Base-by-base conservation (phyloP, 2,888 invertebrate genomes). In the Apamea anceps region DNA sequence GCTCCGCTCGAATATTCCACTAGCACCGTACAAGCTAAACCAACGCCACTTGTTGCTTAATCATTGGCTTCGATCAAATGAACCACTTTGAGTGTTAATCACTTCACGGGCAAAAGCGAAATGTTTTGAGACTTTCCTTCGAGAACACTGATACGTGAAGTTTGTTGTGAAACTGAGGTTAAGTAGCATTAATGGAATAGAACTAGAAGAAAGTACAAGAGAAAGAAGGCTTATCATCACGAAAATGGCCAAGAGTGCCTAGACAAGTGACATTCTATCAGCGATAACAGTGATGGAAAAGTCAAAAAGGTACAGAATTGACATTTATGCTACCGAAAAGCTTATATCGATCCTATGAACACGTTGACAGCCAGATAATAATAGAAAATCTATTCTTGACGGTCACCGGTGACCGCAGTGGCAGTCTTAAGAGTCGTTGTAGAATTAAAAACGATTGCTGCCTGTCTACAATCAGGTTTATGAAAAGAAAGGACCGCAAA, bases 71-170 rank as follows among this genome's bases (percentile, higher is more conserved):
- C 86, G 93, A 94, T 94, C 94, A 92, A 93, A 91, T 91, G 93
- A 89, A 92, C 91, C 90, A 92, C 90, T 93, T 92, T 75, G 86
- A 91, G 94, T 92, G 94, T 94, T 94, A 94, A 94, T 94, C 91
- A 94, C 93, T 94, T 92, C 89, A 90, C 91, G 75, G 80, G 88
- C 79, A 83, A 77, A 82, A 87, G 88, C 86, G 77, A 85, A 89
- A 85, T 80, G 85, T 85, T 75, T 81, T 83, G 32, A 84, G 77
- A 84, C 88, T 90, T 89, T 89, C 88, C 79, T 86, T 87, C 32
- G 48, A 84, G 68, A 77, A 76, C 75, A 68, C 70, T 57, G 79
- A 75, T 75, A 84, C 21, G 57, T 72, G 10, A 68, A 54, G 82
- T 79, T 77, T 63, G 74, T 81, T 87, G 77, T 85, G 85, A 85